These are phyloP conservation scores for Metacarcinus magister DNA, from an alignment of 2,888 invertebrate species.

Conservation along the genomic window DNA sequence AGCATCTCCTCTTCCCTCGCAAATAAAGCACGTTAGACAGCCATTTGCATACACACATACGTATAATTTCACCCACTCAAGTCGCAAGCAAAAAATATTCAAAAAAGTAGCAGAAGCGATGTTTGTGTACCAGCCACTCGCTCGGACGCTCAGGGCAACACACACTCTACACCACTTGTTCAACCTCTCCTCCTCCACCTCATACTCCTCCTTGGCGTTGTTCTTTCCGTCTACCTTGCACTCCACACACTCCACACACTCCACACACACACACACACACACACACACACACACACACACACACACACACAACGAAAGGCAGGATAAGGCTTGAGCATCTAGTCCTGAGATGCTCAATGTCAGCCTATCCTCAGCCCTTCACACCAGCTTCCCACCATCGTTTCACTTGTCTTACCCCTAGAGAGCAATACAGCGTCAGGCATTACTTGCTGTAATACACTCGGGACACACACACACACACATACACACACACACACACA, in stretches of 20 bases:
- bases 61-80: slow-evolving; percentile 21
- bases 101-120: not conserved
- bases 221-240: not conserved
- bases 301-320: not conserved
- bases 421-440: too few species aligned
- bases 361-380: not conserved
- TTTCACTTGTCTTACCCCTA: too few species aligned
- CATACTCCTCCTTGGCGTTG: not conserved
- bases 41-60: slow-evolving; percentile 11
- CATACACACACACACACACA: too few species aligned
- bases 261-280: slow-evolving; percentile 6
- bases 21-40: not conserved
- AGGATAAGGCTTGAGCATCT: not conserved
- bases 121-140: slow-evolving; percentile 16
- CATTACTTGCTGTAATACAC: too few species aligned
- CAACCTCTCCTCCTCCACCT: not conserved
- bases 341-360: not conserved
- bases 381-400: not conserved
- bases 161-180: not conserved
- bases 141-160: not conserved
- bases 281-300: slow-evolving; percentile 26
- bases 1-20: not conserved
- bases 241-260: not conserved
- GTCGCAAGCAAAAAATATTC: not conserved
- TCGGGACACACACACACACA: too few species aligned